phyloP scores from a whole-genome alignment of 2,888 invertebrate genomes.

The Uropetala carovei region DNA sequence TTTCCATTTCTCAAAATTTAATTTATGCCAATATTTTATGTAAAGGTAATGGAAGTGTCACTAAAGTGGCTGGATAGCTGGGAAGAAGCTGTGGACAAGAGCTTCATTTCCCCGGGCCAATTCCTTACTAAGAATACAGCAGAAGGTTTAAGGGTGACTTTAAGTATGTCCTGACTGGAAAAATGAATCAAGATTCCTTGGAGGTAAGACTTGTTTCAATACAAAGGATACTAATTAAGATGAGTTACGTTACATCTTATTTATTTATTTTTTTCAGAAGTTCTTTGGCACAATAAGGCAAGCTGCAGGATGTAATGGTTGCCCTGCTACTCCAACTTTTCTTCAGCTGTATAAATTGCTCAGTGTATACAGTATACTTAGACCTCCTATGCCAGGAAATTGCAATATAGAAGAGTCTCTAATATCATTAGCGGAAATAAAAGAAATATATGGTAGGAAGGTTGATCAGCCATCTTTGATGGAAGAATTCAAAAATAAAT shows the following conservation, averaged over 20 bases:
- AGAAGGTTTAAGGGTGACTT: slow-evolving; percentile 11
- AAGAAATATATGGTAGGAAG: no score
- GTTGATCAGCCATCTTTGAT: no score
- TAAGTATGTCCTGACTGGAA: not conserved
- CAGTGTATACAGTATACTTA: not conserved
- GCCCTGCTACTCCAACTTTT: not conserved
- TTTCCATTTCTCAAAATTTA: no score
- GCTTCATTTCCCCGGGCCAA: not conserved
- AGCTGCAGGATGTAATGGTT: not conserved
- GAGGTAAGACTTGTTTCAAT: no score
- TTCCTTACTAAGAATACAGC: not conserved
- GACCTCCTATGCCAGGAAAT: not conserved
- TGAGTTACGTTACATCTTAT: no score
- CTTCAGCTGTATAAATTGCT: not conserved
- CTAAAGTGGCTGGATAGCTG: no score
- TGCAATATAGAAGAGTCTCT: not conserved
- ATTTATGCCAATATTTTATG: no score
- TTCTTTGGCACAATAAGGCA: slow-evolving; percentile 24
- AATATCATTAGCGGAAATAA: no score
- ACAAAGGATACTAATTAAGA: not conserved
- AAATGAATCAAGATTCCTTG: not conserved
- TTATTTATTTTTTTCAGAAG: not conserved
- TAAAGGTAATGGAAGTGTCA: no score
- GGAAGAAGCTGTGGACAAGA: not conserved
- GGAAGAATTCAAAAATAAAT: no score